These are phyloP conservation scores for Zoroaster sp. DNA, from an alignment of 53 echinoderm and acorn worm genomes.

Conservation along the genomic window DNA sequence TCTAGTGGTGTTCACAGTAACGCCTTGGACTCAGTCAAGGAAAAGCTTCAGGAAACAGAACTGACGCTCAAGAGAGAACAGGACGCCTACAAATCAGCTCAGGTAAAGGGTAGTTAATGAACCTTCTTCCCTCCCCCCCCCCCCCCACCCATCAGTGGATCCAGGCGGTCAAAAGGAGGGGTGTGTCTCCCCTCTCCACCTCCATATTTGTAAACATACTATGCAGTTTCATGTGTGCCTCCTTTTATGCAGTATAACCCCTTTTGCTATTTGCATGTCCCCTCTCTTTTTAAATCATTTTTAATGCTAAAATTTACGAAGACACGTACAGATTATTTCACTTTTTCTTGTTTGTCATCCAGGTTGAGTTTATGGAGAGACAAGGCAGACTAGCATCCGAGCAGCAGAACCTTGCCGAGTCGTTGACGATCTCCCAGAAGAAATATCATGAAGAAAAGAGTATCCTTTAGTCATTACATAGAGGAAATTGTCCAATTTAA, in stretches of 20 bases:
- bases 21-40: conserved; percentile 88
- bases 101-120: no score
- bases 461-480: conserved; percentile 43
- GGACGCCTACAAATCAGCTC: conserved; percentile 75
- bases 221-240: no score
- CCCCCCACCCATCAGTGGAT: no score
- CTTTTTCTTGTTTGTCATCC: background rate
- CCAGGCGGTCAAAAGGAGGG: no score
- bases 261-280: no score
- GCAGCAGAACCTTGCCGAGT: conserved; percentile 80
- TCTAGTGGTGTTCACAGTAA: conserved; percentile 95
- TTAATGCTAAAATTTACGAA: no score
- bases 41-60: conserved; percentile 83
- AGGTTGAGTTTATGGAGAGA: conserved; percentile 83
- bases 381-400: conserved; percentile 80
- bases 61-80: conserved; percentile 74
- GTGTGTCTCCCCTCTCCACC: no score
- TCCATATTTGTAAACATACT: no score
- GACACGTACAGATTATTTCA: background rate
- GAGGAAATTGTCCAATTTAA: no score
- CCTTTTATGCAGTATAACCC: no score
- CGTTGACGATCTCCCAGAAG: conserved; percentile 80
- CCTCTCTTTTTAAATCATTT: no score
- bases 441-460: conserved; percentile 89
- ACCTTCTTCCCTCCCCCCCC: no score